Base-by-base conservation (phyloP, 2,888 invertebrate species). In the Rhamnusium bicolor region DNA sequence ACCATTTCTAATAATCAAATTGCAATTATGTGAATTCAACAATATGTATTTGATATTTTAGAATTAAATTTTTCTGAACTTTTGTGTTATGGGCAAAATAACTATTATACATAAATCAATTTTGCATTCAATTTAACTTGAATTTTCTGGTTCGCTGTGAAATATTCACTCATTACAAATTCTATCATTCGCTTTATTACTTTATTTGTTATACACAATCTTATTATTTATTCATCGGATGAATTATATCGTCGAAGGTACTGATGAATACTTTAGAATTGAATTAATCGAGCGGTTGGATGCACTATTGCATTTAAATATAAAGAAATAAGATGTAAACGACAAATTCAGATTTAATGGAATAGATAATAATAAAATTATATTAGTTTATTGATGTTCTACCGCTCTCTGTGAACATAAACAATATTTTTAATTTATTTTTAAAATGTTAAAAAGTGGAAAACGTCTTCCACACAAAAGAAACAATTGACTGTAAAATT, bases 211-310 rank as follows among this genome's bases (percentile, higher is more conserved):
- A 54, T 54, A 54, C 27, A 24, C 40, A 40, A 40, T 40, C 54
- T 54, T 54, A 54, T 54, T 54, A 54, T 54, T 54, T 27, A 54
- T 54, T 54, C 54, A 54, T 54, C 54, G 27, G 24, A 7, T 54
- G 54, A 24, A 54, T 54, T 54, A 24, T 1, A 24, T 54, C 54
- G 54, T 24, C 24, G 54, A 24, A 24, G n/a, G 27, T 24, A 54
- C 21, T 24, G 54, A 54, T 54, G 54, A 54, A 54, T 54, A 27
- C 54, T 24, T 24, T 19, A 54, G 24, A 54, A 54, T 54, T 27
- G n/a, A 54, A 54, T 54, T 54, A 54, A 54, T 24, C 27, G 54
- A 14, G 6, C 12, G 12, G 24, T 24, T 54, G 27, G 24, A n/a
- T 54, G 19, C 40, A 4, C 2, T n/a, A 40, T 40, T 40, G 40